Percentiles rank a stretch among this genome's conserved stretches.
These are phyloP conservation scores for Euphydryas editha DNA, from an alignment of 2,888 invertebrate genomes.

Conservation along the genomic window DNA sequence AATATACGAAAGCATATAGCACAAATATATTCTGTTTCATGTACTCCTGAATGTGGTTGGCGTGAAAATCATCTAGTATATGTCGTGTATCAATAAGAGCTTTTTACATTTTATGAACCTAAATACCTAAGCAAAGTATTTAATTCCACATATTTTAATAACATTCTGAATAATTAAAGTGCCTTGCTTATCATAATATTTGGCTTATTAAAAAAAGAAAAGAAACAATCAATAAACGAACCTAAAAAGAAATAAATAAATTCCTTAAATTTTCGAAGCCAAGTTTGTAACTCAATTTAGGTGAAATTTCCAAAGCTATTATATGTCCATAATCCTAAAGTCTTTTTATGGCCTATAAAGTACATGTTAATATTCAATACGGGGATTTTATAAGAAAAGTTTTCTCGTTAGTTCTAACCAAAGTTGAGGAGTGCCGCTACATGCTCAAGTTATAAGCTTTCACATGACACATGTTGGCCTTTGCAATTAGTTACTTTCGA, in stretches of 20 bases:
- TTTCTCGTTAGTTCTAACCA: slow-evolving; percentile 48
- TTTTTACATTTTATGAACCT: too few relatives aligned
- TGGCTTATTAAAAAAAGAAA: too few relatives aligned
- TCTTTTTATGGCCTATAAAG: slow-evolving; percentile 47
- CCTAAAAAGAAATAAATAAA: neutral
- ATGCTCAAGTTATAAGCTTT: slow-evolving; percentile 33
- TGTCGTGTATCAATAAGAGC: too few relatives aligned
- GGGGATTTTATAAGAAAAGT: slow-evolving; percentile 50
- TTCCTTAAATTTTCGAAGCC: neutral
- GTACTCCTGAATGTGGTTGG: too few relatives aligned
- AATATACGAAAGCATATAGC: too few relatives aligned
- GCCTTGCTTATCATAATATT: too few relatives aligned
- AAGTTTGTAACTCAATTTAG: slow-evolving; percentile 26
- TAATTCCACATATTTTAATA: too few relatives aligned
- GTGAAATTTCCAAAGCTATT: slow-evolving; percentile 26
- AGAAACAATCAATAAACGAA: neutral
- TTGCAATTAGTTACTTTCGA: slow-evolving; percentile 46
- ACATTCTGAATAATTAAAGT: too few relatives aligned
- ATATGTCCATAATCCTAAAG: slow-evolving; percentile 27
- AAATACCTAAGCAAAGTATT: too few relatives aligned
- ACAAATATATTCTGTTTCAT: too few relatives aligned
- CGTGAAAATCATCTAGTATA: too few relatives aligned
- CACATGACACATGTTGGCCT: slow-evolving; percentile 42
- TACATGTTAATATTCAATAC: slow-evolving; percentile 52
- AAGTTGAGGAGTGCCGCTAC: slow-evolving; percentile 40